Conservation (phyloP, 1,140 invertebrate species). For the Sogatella furcifera region DNA sequence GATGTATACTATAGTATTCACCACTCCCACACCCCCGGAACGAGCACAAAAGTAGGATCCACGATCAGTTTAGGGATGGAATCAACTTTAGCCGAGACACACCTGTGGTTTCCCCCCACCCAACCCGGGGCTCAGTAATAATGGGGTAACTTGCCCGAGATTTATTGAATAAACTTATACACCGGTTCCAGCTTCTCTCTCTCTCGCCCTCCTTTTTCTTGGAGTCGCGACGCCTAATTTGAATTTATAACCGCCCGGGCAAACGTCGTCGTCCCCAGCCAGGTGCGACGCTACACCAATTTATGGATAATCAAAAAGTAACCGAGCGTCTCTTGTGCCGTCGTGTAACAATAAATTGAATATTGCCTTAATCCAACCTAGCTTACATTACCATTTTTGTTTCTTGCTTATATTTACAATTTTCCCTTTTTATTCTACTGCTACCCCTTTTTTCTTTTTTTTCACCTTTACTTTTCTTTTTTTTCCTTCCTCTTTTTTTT, state of each 20-base stretch:
- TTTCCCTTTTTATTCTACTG: neutral
- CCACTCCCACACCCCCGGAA: too few relatives aligned
- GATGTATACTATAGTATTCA: too few relatives aligned
- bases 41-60: neutral
- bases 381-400: too few relatives aligned
- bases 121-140: neutral
- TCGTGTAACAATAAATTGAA: too few relatives aligned
- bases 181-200: too few relatives aligned
- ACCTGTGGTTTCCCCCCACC: neutral
- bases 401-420: too few relatives aligned
- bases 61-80: neutral
- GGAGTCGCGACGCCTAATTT: neutral
- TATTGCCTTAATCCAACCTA: too few relatives aligned
- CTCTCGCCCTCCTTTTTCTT: too few relatives aligned
- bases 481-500: neutral
- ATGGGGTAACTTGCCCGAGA: conserved; percentile 5
- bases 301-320: conserved; percentile 12
- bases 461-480: neutral
- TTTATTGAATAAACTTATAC: neutral
- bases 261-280: neutral
- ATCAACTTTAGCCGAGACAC: neutral
- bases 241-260: conserved; percentile 7
- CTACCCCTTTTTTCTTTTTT: neutral
- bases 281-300: neutral
- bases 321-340: too few relatives aligned